phyloP scores from a whole-genome alignment of 1,140 invertebrate genomes.

The Monomorium pharaonis region DNA sequence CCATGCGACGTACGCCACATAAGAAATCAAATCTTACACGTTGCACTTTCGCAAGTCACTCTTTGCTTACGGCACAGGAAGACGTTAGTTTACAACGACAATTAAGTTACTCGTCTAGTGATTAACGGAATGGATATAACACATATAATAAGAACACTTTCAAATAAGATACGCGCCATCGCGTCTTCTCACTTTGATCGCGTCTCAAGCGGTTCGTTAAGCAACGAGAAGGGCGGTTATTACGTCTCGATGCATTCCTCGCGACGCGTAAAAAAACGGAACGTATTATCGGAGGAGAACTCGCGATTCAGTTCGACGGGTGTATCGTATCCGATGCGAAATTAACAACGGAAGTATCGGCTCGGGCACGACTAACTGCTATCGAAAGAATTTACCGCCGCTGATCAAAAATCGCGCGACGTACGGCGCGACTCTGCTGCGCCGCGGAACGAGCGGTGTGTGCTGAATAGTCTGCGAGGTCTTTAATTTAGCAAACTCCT shows the following conservation, averaged over 20 bases:
- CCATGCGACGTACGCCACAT: background rate
- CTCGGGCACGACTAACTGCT: background rate
- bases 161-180: background rate
- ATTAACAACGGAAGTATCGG: constrained; percentile 25
- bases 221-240: background rate
- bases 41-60: constrained; percentile 1
- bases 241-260: background rate
- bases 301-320: background rate
- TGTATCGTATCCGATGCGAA: background rate
- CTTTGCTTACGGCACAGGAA: background rate
- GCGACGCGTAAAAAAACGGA: background rate
- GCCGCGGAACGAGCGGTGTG: constrained; percentile 56
- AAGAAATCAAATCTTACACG: background rate
- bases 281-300: background rate
- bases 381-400: constrained; percentile 39
- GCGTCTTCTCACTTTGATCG: background rate
- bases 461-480: constrained; percentile 73
- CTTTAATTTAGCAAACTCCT: constrained; percentile 51
- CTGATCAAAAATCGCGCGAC: constrained; percentile 44
- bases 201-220: constrained; percentile 6
- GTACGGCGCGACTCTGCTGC: background rate
- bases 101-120: background rate
- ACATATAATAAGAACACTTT: background rate
- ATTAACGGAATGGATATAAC: constrained; percentile 27
- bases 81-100: background rate